Evolutionary conservation across 1,140 invertebrate genomes (phyloP).

Genomic region (Muscidifurax raptorellus): DNA sequence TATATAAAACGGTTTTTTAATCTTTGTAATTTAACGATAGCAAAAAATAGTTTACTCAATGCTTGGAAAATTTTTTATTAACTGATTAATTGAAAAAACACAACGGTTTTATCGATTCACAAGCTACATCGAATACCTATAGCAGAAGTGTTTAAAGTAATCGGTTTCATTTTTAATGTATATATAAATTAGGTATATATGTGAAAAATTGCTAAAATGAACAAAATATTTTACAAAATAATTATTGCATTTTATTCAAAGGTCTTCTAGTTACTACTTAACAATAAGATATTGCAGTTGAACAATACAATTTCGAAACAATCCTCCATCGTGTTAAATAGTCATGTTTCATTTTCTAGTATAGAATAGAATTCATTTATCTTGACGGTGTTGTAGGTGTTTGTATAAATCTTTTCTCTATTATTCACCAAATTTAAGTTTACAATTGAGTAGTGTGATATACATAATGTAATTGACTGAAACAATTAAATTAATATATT

Average conservation of each 20-base stretch:
- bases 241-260: constrained; percentile 54
- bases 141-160: too few relatives aligned
- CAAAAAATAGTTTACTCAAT: too few relatives aligned
- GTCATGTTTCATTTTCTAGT: constrained; percentile 20
- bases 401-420: constrained; percentile 27
- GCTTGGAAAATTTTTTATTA: too few relatives aligned
- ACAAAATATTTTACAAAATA: constrained; percentile 49
- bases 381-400: not conserved
- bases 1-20: too few relatives aligned
- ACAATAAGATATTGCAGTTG: constrained; percentile 52
- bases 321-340: constrained; percentile 42
- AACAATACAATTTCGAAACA: constrained; percentile 49
- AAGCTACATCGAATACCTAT: too few relatives aligned
- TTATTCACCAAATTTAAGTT: not conserved
- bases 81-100: too few relatives aligned
- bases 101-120: too few relatives aligned
- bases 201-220: not conserved
- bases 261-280: constrained; percentile 52
- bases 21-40: too few relatives aligned
- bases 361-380: constrained; percentile 30
- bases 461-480: not conserved
- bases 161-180: too few relatives aligned
- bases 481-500: not conserved
- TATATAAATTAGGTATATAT: not conserved
- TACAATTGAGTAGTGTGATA: not conserved